Conservation (phyloP, 2,797 vertebrate genomes). For the Poeciliopsis gracilis region DNA sequence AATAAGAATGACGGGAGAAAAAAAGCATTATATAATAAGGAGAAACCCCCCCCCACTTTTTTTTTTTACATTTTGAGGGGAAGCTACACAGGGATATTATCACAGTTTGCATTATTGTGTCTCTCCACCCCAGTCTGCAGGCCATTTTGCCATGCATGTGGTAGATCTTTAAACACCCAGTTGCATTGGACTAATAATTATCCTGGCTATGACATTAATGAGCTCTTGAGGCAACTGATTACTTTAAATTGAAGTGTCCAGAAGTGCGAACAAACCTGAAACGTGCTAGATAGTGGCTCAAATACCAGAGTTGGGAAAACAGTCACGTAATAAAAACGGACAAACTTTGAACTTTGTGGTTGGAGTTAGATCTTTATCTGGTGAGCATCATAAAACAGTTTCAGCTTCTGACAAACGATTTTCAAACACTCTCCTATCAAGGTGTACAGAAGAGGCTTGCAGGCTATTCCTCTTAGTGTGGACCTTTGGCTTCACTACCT, state of each 20-base stretch:
- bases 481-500: constrained; percentile 99
- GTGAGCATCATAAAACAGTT: not conserved
- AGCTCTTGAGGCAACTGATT: not conserved
- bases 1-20: no score
- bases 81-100: not conserved
- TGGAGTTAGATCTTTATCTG: not conserved
- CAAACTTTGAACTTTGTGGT: not conserved
- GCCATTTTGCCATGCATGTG: not conserved
- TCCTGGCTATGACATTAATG: not conserved
- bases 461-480: constrained; percentile 98
- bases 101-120: not conserved
- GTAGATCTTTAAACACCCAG: not conserved
- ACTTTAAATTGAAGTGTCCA: not conserved
- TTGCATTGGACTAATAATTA: not conserved
- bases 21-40: no score
- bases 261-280: not conserved
- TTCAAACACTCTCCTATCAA: constrained; percentile 54
- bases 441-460: constrained; percentile 97
- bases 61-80: not conserved
- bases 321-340: not conserved
- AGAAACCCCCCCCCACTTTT: no score
- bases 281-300: not conserved
- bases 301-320: not conserved
- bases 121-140: not conserved
- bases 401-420: constrained; percentile 2